Evolutionary conservation across 2,797 vertebrate species (phyloP).

Genomic region (Sebastes oblongus): DNA sequence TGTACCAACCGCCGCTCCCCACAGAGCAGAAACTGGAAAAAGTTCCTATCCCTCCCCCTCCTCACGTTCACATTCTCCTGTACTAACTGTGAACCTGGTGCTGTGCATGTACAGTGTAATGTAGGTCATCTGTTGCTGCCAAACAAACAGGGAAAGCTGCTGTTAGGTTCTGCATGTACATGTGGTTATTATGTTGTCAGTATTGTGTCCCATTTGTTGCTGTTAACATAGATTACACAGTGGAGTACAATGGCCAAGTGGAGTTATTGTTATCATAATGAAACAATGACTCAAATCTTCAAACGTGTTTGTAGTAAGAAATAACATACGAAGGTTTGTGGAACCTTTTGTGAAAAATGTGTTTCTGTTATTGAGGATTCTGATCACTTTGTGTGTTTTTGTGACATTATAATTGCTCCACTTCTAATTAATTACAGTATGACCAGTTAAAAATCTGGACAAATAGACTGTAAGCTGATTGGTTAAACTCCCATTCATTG

Average conservation of each 20-base stretch:
- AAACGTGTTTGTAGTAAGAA: neutral
- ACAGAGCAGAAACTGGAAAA: constrained; percentile 38
- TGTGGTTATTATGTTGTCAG: neutral
- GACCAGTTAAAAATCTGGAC: neutral
- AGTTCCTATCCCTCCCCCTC: neutral
- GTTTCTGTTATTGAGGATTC: neutral
- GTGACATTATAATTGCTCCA: neutral
- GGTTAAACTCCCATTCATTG: neutral
- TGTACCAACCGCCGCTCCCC: constrained; percentile 1
- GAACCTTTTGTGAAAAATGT: neutral
- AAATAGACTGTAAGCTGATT: neutral
- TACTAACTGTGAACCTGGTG: neutral
- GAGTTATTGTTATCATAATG: neutral
- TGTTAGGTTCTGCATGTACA: neutral
- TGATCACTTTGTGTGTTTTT: neutral
- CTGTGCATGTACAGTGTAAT: neutral
- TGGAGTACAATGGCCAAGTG: neutral
- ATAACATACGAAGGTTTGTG: neutral
- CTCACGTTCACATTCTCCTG: neutral
- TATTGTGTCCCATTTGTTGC: neutral
- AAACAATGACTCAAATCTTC: neutral
- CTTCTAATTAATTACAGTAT: too few species aligned
- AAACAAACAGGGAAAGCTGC: neutral
- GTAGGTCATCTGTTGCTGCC: neutral
- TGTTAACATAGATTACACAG: neutral